Evolutionary conservation across 2,113 vertebrate genomes (phyloP), one percentile per base, ranked within the genome.

Genomic region (Cyphotilapia sp.): DNA sequence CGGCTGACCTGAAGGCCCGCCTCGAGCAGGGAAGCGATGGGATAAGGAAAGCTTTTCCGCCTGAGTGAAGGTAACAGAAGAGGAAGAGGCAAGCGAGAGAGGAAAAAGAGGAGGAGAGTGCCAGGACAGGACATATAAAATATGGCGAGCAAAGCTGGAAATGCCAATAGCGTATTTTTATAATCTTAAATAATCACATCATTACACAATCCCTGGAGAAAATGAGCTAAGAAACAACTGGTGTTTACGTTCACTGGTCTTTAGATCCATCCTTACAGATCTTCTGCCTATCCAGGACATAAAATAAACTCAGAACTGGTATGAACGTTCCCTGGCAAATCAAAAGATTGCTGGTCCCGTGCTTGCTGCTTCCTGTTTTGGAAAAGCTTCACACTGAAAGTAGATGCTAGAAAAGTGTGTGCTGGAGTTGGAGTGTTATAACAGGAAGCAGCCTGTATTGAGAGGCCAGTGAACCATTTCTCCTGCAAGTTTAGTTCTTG

Each of bases 301-400:
- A 27, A 11, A 74, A 40, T 40, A 71, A 42, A 76, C 14, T 47
- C 29, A 47, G 45, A 2, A 29, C 24, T 76, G 14, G 16, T 45
- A 29, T 29, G 24, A 22, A 40, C 0, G 11, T 69, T 38, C 66
- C 0, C 8, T 42, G 35, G 3, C 5, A 69, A 40, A 38, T 40
- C 63, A 4, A 69, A 69, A 69, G 1, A 63, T 63, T 63, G n/a
- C 63, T 69, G 63, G n/a, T 71, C 12, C 35, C 24, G 35, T 16
- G n/a, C 63, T 40, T 71, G 12, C 12, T 40, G 35, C 35, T 71
- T 24, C 66, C 66, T 71, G 35, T 42, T 71, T 71, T 71, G 35
- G 38, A 71, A 71, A 71, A 71, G n/a, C 38, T 71, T 71, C 8
- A 71, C n/a, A 4, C 66, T 71, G 66, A 71, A 71, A 42, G 63